Percentiles rank a stretch among this genome's conserved stretches.
Evolutionary conservation across 2,888 invertebrate genomes (phyloP).

Genomic region (Parnassius apollo): DNA sequence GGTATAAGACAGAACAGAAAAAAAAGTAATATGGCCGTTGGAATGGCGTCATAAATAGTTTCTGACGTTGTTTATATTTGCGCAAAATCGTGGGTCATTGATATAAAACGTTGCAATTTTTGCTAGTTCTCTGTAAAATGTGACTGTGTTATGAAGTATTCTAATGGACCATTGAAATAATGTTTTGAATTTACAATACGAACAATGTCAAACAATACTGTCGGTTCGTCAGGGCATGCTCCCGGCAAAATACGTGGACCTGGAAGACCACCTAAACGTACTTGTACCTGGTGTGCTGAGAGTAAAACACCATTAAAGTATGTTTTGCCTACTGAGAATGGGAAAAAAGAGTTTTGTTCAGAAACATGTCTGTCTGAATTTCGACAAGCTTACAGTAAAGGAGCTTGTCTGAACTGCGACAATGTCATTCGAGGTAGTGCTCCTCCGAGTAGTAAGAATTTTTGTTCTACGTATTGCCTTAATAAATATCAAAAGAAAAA

Average conservation of each 20-base stretch:
- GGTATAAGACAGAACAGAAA: not conserved
- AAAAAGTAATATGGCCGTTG: conserved; percentile 70
- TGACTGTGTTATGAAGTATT: conserved; percentile 40
- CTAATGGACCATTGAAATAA: conserved; percentile 44
- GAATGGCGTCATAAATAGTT: conserved; percentile 76
- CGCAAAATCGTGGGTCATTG: conserved; percentile 42
- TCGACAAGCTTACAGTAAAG: conserved; percentile 92
- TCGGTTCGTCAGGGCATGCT: conserved; percentile 78
- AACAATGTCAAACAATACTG: conserved; percentile 76
- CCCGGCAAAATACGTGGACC: conserved; percentile 84
- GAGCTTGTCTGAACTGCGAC: conserved; percentile 93
- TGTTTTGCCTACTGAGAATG: conserved; percentile 92
- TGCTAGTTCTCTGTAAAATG: conserved; percentile 51
- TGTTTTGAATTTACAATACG: conserved; percentile 51
- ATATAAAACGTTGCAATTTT: conserved; percentile 27
- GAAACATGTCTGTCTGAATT: conserved; percentile 94
- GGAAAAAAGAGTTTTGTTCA: conserved; percentile 95
- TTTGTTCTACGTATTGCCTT: conserved; percentile 92
- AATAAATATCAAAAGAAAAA: conserved; percentile 91
- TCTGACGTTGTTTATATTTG: conserved; percentile 78
- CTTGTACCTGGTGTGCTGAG: conserved; percentile 94
- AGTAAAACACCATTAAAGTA: conserved; percentile 91
- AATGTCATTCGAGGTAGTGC: conserved; percentile 90
- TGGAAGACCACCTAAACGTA: conserved; percentile 90
- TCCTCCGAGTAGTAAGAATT: conserved; percentile 88